Evolutionary conservation across 2,113 vertebrate species (phyloP).

Genomic region (Rhinoderma darwinii): DNA sequence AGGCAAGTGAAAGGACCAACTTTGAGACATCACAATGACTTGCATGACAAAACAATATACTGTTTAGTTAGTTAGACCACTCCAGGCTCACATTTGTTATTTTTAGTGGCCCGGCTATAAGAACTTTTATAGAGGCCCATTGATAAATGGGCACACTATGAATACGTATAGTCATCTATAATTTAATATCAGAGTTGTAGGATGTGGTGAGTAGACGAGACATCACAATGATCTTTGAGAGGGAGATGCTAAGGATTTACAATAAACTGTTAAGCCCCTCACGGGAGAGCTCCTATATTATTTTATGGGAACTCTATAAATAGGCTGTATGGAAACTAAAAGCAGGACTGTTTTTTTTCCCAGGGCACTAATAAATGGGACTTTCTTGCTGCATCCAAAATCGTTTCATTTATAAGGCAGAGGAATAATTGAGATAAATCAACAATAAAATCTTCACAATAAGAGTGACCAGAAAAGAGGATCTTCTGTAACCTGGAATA

Average conservation of each 20-base stretch:
- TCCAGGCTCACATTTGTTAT: too few species aligned
- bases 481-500: neutral
- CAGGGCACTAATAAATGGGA: neutral
- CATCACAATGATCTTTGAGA: neutral
- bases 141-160: neutral
- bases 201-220: neutral
- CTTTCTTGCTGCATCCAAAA: neutral
- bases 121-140: neutral
- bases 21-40: too few species aligned
- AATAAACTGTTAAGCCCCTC: conserved; percentile 24
- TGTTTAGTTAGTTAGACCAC: too few species aligned
- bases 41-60: too few species aligned
- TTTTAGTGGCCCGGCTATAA: neutral
- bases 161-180: neutral
- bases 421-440: neutral
- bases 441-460: neutral
- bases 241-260: conserved; percentile 2
- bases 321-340: neutral
- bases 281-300: conserved; percentile 10
- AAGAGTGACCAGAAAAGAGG: neutral
- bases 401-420: neutral
- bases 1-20: too few species aligned
- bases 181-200: neutral
- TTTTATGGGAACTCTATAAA: conserved; percentile 23
- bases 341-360: neutral